A percentile compares a stretch with the other conserved stretches of the same genome.
These are phyloP conservation scores for Napeogenes sylphis DNA, from an alignment of 2,888 invertebrate genomes.

Conservation along the genomic window DNA sequence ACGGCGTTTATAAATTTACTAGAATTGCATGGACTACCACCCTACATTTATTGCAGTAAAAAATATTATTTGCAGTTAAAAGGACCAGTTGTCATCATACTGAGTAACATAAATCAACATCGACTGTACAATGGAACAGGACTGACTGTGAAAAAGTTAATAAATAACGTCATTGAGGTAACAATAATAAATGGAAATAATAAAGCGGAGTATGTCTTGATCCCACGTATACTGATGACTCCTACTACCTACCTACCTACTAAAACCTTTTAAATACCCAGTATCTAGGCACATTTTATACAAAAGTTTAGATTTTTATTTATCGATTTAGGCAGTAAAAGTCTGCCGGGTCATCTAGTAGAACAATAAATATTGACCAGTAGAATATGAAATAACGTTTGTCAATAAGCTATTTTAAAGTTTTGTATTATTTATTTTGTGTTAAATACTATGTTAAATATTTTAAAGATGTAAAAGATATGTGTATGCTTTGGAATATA, in stretches of 20 bases:
- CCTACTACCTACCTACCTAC: no score
- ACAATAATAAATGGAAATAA: conserved; percentile 31
- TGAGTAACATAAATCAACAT: conserved; percentile 8
- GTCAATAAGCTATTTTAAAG: no score
- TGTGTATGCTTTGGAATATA: no score
- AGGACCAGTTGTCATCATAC: conserved; percentile 10
- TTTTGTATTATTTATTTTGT: no score
- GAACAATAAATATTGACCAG: no score
- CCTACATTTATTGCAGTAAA: background rate
- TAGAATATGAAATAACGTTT: no score
- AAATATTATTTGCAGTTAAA: conserved; percentile 1
- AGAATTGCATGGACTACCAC: background rate
- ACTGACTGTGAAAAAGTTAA: conserved; percentile 29
- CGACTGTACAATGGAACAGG: conserved; percentile 24
- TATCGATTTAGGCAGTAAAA: no score
- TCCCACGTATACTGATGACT: conserved; percentile 32
- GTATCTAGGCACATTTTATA: background rate
- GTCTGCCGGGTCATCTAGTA: no score
- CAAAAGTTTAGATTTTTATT: no score
- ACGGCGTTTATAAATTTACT: background rate
- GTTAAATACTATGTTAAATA: no score
- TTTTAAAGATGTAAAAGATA: no score
- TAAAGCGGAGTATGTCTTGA: conserved; percentile 36
- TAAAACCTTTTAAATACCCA: conserved; percentile 22
- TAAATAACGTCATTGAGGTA: conserved; percentile 27